Evolutionary conservation across 2,888 invertebrate genomes (phyloP).

Genomic region (Bombyx huttoni): DNA sequence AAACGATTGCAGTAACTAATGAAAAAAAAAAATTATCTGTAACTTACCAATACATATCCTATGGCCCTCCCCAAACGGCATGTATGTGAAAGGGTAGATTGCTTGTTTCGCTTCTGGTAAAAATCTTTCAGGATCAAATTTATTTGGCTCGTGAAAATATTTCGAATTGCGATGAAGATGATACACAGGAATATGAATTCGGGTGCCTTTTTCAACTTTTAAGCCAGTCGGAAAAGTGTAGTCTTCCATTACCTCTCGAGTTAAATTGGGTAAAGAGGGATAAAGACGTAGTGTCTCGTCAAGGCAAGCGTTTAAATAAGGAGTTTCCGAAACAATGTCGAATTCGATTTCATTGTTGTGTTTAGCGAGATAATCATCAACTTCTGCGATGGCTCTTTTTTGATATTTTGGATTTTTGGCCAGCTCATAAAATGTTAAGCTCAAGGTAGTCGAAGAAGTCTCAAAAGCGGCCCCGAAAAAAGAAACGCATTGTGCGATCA

Average conservation of each 20-base stretch:
- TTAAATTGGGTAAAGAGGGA: constrained; percentile 21
- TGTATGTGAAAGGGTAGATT: constrained; percentile 22
- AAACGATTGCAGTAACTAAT: constrained; percentile 1
- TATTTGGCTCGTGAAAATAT: constrained; percentile 25
- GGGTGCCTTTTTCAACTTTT: constrained; percentile 18
- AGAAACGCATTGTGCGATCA: constrained; percentile 14
- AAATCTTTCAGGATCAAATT: constrained; percentile 27
- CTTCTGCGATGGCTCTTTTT: constrained; percentile 6
- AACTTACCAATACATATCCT: constrained; percentile 29
- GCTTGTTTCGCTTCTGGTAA: constrained; percentile 17
- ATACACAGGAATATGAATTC: constrained; percentile 25
- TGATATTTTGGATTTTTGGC: constrained; percentile 11
- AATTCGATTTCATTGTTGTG: constrained; percentile 7
- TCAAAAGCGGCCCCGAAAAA: constrained; percentile 18
- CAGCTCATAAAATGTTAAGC: constrained; percentile 11
- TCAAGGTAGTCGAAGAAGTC: constrained; percentile 13
- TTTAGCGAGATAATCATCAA: constrained; percentile 8
- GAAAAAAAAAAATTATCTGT: neutral
- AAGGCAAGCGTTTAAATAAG: constrained; percentile 26
- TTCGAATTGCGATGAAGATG: constrained; percentile 24
- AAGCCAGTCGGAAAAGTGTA: constrained; percentile 25
- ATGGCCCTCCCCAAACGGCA: constrained; percentile 31
- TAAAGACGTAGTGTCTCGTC: constrained; percentile 25
- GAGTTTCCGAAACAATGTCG: constrained; percentile 15
- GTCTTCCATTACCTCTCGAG: constrained; percentile 23